Base-by-base conservation (phyloP, 2,888 invertebrate genomes). In the Calliopum simillimum region DNA sequence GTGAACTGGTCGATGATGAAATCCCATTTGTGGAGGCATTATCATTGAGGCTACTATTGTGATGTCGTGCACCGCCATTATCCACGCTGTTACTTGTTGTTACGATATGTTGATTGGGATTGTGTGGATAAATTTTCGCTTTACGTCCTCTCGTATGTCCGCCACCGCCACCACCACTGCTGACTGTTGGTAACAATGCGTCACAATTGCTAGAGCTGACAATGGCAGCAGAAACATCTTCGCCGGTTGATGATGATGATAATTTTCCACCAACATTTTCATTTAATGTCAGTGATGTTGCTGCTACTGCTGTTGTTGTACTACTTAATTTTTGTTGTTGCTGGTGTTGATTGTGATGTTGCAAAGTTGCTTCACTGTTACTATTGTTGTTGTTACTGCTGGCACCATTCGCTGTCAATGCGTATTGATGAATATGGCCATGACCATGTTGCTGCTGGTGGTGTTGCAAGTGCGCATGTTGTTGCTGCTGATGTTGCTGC, bases 331-430 rank as follows among this genome's bases (percentile, higher is more conserved):
- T 73, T 43, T 66, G 72, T 16, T 56, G 69, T 76, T 76, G 46
- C 75, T 47, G 71, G 86, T 87, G 75, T 87, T 91, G 84, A 90
- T 90, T 75, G 11, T 56, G 67, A 11, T 70, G 81, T 64, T 55
- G 16, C 75, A 79, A 78, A 23, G 67, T 55, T 3, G 44, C 23
- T 11, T 44, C 13, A 43, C 46, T 19, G 16, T 4, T 8, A 51
- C 63, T 21, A 72, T 73, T 87, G 75, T 87, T 92, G 84, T 90
- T 91, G 76, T 91, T 88, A 77, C 44, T 78, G 77, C 51, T 77
- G 70, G 5, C 71, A 65, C 62, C 73, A 73, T 43, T 62, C 43
- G 68, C 6, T 44, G 68, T 44, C 44, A 67, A 12, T 3, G 19
- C 43, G 61, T 68, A 68, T 43, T 68, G 62, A 62, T 44, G 53